These are phyloP conservation scores for Aleiodes sp. DNA, from an alignment of 1,140 invertebrate species.

Conservation along the genomic window DNA sequence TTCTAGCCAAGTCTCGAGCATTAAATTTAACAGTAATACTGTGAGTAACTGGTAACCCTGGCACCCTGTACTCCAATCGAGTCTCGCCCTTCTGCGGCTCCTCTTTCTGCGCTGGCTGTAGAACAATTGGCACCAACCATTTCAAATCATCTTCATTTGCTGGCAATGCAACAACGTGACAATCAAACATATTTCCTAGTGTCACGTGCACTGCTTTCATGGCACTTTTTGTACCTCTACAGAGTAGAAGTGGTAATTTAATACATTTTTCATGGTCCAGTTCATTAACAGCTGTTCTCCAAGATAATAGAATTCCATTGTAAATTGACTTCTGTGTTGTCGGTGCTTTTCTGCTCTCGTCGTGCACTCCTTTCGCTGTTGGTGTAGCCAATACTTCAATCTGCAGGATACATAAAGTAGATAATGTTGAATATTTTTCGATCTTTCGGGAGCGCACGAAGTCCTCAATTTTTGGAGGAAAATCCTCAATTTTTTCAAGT, in stretches of 20 bases:
- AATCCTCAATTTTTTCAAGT: too few species aligned
- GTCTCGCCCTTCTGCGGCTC: constrained; percentile 33
- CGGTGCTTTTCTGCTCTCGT: constrained; percentile 23
- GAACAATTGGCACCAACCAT: constrained; percentile 52
- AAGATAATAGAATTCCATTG: constrained; percentile 52
- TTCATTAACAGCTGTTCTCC: constrained; percentile 36
- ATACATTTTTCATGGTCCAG: constrained; percentile 26
- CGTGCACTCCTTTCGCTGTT: constrained; percentile 42
- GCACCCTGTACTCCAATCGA: constrained; percentile 49
- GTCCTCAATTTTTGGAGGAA: too few species aligned
- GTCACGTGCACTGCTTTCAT: constrained; percentile 47
- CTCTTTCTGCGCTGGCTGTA: constrained; percentile 34
- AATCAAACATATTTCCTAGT: constrained; percentile 55
- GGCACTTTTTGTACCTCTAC: constrained; percentile 49
- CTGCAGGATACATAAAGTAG: neutral
- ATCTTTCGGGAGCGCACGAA: too few species aligned
- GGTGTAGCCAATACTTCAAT: constrained; percentile 32
- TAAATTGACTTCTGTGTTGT: constrained; percentile 46
- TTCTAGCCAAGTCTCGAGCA: constrained; percentile 36
- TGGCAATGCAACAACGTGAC: constrained; percentile 44
- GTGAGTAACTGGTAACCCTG: constrained; percentile 43
- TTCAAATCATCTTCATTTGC: constrained; percentile 48
- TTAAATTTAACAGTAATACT: constrained; percentile 47
- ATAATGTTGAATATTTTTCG: too few species aligned
- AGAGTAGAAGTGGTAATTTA: constrained; percentile 52